These are phyloP conservation scores for Procambarus clarkii DNA, from an alignment of 1,140 invertebrate species.

Conservation along the genomic window DNA sequence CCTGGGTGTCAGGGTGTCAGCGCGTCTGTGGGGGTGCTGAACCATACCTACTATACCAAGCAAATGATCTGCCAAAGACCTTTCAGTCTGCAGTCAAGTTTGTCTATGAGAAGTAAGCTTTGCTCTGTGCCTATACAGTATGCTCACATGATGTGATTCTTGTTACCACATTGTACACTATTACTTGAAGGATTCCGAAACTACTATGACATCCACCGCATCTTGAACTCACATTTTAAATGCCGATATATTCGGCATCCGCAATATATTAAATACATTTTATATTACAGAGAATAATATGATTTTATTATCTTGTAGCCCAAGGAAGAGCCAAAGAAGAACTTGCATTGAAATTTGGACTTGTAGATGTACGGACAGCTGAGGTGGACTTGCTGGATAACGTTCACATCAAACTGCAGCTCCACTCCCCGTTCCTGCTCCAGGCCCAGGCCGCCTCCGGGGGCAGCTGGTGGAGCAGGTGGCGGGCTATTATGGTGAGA, in stretches of 20 bases:
- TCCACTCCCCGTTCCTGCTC: slow-evolving; percentile 37
- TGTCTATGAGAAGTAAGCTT: not conserved
- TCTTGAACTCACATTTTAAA: no score
- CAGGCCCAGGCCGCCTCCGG: slow-evolving; percentile 26
- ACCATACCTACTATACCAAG: not conserved
- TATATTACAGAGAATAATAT: no score
- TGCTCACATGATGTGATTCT: no score
- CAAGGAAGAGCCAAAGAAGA: not conserved
- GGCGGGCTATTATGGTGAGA: slow-evolving; percentile 26
- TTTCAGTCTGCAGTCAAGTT: not conserved
- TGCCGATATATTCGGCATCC: no score
- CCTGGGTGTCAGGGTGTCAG: not conserved
- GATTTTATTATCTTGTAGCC: slow-evolving; percentile 4
- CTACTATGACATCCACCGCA: no score
- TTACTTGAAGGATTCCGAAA: no score
- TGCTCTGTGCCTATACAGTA: not conserved
- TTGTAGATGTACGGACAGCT: slow-evolving; percentile 19
- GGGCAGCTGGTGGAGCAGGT: slow-evolving; percentile 2
- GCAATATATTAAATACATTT: no score
- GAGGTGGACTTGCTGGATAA: slow-evolving; percentile 37
- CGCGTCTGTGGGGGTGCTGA: not conserved
- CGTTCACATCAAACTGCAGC: slow-evolving; percentile 29
- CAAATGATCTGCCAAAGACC: not conserved
- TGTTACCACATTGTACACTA: no score
- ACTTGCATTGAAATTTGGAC: slow-evolving; percentile 26